Conservation (phyloP, 1,140 invertebrate genomes). For the Drosophila equinoxialis region DNA sequence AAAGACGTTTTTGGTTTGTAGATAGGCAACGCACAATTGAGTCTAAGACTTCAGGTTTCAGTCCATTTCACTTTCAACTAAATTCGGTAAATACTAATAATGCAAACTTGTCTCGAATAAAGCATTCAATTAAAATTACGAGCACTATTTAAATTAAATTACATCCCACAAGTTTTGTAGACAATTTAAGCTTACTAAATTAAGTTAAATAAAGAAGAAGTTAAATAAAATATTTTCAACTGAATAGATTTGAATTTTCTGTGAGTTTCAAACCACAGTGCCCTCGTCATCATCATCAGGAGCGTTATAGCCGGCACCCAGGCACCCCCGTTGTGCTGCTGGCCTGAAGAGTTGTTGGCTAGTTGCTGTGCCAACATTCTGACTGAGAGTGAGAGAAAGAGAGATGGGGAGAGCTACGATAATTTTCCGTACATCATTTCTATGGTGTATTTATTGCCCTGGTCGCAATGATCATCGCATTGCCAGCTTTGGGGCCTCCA, state of each 20-base stretch:
- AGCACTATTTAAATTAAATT: too few species aligned
- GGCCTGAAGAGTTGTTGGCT: slow-evolving; percentile 46
- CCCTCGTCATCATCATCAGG: slow-evolving; percentile 27
- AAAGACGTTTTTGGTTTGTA: too few species aligned
- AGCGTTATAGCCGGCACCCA: slow-evolving; percentile 36
- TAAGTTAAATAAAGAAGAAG: too few species aligned
- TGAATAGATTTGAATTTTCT: too few species aligned
- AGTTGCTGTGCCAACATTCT: slow-evolving; percentile 28
- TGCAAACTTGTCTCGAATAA: too few species aligned
- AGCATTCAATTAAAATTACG: too few species aligned
- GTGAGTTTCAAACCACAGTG: slow-evolving; percentile 49
- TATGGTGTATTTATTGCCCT: slow-evolving; percentile 78
- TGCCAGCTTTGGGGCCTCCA: slow-evolving; percentile 49
- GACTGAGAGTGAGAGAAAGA: not conserved
- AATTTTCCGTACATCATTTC: slow-evolving; percentile 81
- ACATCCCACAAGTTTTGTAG: too few species aligned
- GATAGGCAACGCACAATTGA: not conserved
- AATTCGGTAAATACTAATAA: too few species aligned
- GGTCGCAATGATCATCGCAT: slow-evolving; percentile 70
- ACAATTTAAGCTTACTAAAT: too few species aligned
- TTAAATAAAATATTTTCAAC: too few species aligned
- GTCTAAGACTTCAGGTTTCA: too few species aligned
- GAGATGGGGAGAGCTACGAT: slow-evolving; percentile 43
- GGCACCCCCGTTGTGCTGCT: slow-evolving; percentile 73
- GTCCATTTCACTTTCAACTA: too few species aligned